Base-by-base conservation (phyloP, 1,140 invertebrate species). In the Streblospio benedicti region DNA sequence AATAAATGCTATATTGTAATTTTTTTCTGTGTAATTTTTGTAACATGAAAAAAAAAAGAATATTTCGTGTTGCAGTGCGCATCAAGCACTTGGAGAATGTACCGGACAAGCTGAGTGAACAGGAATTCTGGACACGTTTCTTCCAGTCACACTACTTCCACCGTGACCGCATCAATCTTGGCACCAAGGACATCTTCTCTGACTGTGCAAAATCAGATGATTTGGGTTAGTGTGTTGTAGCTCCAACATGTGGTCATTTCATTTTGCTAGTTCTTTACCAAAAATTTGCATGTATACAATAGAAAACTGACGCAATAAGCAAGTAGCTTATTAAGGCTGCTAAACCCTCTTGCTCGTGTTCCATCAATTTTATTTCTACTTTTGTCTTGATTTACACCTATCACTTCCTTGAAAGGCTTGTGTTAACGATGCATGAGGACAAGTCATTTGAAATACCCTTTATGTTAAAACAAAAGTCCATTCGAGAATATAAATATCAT, bases 111-210 rank as follows among this genome's bases (percentile, higher is more conserved):
- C 85, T 99, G 84, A 85, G 87, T 0, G 97, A 99, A 79, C 83
- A 88, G 1, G 93, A 97, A 71, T 99, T 99, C 81, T 99, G 97
- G 97, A 95, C 91, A 12, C 91, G 95, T 69, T 99, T 99, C 79
- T 99, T 99, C 81, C 95, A 99, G 74, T 98, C 94, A 20, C 95
- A 99, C 82, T 99, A 99, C 81, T 99, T 98, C 84, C 94, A 99
- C 81, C 85, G 93, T 63, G 96, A 99, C 81, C 85, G 94, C 53
- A 89, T 92, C 30, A 86, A 87, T 64, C 83, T 89, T 33, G 86
- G 88, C 63, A 89, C 85, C 28, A 75, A 77, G 76, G 94, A 97
- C 79, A 80, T 97, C 43, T 98, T 98, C 75, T 89, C 90, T 27
- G 93, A 97, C 79, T 97, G 93, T 84, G 92, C 92, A 65, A 93